These are phyloP conservation scores for Drosophila sp. DNA, from an alignment of 1,140 invertebrate species.

Conservation along the genomic window DNA sequence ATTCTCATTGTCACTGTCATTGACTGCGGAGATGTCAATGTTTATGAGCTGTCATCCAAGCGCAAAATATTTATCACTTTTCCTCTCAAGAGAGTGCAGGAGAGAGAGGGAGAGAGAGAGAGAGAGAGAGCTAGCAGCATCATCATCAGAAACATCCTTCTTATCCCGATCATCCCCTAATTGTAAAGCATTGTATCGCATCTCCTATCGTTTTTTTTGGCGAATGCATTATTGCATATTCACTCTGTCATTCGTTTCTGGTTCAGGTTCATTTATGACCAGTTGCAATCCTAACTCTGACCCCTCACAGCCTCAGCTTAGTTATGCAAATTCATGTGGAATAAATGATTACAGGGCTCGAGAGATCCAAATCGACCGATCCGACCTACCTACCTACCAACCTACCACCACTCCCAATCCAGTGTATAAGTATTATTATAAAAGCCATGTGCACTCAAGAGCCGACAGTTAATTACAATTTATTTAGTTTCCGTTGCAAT, in stretches of 20 bases:
- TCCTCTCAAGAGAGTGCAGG: constrained; percentile 6
- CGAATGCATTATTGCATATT: constrained; percentile 55
- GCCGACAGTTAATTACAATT: constrained; percentile 67
- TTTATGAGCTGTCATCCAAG: constrained; percentile 70
- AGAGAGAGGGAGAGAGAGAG: not conserved
- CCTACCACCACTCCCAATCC: not conserved
- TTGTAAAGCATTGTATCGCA: constrained; percentile 54
- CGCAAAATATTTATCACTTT: constrained; percentile 77
- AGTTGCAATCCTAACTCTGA: constrained; percentile 39
- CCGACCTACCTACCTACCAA: constrained; percentile 1
- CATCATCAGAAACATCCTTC: too few relatives aligned
- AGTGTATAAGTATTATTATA: constrained; percentile 4
- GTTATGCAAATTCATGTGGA: constrained; percentile 72
- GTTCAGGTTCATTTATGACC: constrained; percentile 17
- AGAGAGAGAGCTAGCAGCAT: constrained; percentile 2
- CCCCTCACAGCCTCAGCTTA: constrained; percentile 5
- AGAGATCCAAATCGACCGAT: constrained; percentile 2
- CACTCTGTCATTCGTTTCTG: constrained; percentile 26
- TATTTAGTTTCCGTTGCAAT: constrained; percentile 61
- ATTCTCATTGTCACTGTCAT: constrained; percentile 16
- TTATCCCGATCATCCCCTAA: constrained; percentile 56
- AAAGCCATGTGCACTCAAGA: constrained; percentile 37
- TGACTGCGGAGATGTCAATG: constrained; percentile 28
- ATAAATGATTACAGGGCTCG: constrained; percentile 49
- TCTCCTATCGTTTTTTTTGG: not conserved